Conservation (phyloP, 2,113 vertebrate genomes). For the Aviceda subcristata region DNA sequence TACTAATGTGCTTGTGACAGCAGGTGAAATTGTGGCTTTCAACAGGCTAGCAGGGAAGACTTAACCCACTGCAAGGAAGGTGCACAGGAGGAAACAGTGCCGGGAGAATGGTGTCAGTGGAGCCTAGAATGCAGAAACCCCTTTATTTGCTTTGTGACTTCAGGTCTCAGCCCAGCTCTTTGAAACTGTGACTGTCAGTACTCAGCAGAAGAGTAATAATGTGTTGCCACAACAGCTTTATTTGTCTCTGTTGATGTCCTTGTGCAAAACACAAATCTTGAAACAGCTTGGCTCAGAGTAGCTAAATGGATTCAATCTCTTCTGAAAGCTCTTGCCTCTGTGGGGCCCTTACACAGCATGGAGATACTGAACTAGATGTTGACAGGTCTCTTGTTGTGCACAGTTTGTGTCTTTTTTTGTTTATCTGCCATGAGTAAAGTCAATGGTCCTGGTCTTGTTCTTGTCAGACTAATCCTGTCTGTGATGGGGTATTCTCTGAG, state of each 20-base stretch:
- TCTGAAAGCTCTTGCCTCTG: background rate
- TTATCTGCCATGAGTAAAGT: background rate
- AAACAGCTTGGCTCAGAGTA: background rate
- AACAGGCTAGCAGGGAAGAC: background rate
- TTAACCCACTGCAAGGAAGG: background rate
- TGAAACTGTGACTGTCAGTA: background rate
- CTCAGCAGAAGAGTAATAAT: background rate
- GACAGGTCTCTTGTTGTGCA: background rate
- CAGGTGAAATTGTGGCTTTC: background rate
- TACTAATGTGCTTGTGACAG: background rate
- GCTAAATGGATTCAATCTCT: background rate
- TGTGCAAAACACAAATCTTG: background rate
- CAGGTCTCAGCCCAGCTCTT: slow-evolving; percentile 1
- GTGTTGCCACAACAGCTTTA: background rate
- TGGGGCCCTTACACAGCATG: background rate
- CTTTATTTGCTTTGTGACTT: slow-evolving; percentile 3
- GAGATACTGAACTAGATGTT: background rate
- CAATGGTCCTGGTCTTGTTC: background rate
- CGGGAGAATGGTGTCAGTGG: background rate
- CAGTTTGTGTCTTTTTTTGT: background rate
- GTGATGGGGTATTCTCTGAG: background rate
- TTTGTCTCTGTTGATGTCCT: background rate
- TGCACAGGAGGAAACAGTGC: background rate
- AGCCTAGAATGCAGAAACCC: background rate
- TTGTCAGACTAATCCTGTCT: background rate